A percentile compares a stretch with the other conserved stretches of the same genome.
These are phyloP conservation scores for Tinea pellionella DNA, from an alignment of 2,888 invertebrate species.

Conservation along the genomic window DNA sequence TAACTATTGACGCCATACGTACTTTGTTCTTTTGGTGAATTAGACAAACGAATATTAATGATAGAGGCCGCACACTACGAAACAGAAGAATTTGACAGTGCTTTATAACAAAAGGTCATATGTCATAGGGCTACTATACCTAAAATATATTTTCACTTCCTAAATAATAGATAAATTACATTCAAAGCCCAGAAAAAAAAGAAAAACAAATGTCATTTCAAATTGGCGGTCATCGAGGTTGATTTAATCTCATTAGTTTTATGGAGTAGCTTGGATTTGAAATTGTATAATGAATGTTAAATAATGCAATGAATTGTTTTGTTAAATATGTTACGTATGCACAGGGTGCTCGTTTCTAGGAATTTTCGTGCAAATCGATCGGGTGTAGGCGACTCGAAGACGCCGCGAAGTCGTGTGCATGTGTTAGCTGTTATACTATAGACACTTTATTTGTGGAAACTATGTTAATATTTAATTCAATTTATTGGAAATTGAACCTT, in stretches of 20 bases:
- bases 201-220: neutral
- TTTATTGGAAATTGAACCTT: too few species aligned
- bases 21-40: neutral
- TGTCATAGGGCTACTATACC: too few species aligned
- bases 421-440: neutral
- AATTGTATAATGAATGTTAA: constrained; percentile 1
- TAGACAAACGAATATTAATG: neutral
- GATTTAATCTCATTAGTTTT: too few species aligned
- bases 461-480: too few species aligned
- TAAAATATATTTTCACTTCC: too few species aligned
- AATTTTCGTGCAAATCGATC: constrained; percentile 32
- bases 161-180: too few species aligned
- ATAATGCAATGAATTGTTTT: constrained; percentile 3
- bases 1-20: constrained; percentile 35
- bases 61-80: too few species aligned
- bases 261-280: neutral
- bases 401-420: neutral
- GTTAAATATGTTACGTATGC: constrained; percentile 26
- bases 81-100: too few species aligned
- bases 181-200: neutral
- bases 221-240: neutral
- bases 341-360: constrained; percentile 32
- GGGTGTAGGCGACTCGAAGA: constrained; percentile 12
- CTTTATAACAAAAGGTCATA: too few species aligned
- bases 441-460: too few species aligned